phyloP scores from a whole-genome alignment of 2,888 invertebrate species.

The Acanthococcus lagerstroemiae region DNA sequence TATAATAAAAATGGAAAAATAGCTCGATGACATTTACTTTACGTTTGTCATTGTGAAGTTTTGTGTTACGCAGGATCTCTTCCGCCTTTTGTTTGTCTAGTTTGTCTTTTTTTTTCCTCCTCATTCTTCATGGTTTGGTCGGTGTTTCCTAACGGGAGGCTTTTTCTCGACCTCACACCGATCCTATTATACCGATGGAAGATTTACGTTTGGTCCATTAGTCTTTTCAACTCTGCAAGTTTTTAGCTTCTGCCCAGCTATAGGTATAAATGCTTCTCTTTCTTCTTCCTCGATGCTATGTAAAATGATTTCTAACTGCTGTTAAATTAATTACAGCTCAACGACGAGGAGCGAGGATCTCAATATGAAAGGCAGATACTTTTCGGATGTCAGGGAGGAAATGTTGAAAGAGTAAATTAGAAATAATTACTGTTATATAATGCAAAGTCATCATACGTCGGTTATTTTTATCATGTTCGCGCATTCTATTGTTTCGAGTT shows the following conservation, averaged over 20 bases:
- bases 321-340: constrained; percentile 22
- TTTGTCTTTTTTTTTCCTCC: background rate
- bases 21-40: constrained; percentile 29
- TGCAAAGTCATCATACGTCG: constrained; percentile 17
- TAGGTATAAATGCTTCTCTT: background rate
- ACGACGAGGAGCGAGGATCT: background rate
- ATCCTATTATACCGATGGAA: background rate
- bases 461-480: constrained; percentile 15
- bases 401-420: constrained; percentile 27
- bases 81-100: constrained; percentile 27
- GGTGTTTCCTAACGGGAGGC: background rate
- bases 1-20: constrained; percentile 25
- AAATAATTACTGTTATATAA: constrained; percentile 19
- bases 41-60: constrained; percentile 25
- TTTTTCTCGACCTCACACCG: constrained; percentile 13
- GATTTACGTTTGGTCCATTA: constrained; percentile 15
- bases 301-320: constrained; percentile 1
- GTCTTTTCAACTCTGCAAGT: constrained; percentile 8
- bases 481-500: constrained; percentile 17
- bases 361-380: background rate
- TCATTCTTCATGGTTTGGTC: background rate
- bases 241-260: background rate
- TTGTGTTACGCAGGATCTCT: constrained; percentile 25
- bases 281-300: background rate
- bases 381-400: constrained; percentile 8